phyloP scores from a whole-genome alignment of 2,888 invertebrate genomes.

The Ctena decussata region DNA sequence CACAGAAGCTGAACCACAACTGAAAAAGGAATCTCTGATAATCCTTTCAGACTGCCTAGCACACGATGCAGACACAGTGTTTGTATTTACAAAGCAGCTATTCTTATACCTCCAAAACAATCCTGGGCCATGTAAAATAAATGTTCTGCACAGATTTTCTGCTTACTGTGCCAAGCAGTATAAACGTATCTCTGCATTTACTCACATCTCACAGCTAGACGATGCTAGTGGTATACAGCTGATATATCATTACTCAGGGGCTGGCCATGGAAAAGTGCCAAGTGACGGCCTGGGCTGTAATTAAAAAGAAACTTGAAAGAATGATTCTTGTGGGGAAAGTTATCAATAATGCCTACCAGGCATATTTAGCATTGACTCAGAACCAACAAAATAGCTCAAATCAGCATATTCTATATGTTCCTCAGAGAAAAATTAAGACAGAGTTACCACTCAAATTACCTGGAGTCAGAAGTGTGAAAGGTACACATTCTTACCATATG shows the following conservation, averaged over 20 bases:
- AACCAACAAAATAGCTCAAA: not conserved
- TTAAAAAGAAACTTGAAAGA: constrained; percentile 24
- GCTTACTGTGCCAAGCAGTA: constrained; percentile 31
- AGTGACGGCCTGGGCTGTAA: constrained; percentile 34
- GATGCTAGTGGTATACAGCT: not conserved
- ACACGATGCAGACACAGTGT: constrained; percentile 26
- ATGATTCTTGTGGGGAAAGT: constrained; percentile 37
- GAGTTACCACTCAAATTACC: not conserved
- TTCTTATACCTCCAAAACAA: constrained; percentile 9
- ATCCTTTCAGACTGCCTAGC: constrained; percentile 20
- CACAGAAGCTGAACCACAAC: constrained; percentile 6
- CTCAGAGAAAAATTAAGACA: not conserved
- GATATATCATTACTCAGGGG: constrained; percentile 34
- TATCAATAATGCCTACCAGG: constrained; percentile 44
- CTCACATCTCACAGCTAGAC: constrained; percentile 9
- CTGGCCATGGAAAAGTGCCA: constrained; percentile 44
- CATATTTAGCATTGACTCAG: constrained; percentile 24
- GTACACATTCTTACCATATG: constrained; percentile 41
- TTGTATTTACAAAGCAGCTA: constrained; percentile 30
- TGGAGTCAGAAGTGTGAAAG: constrained; percentile 16
- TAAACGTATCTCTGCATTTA: constrained; percentile 33
- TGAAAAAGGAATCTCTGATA: constrained; percentile 36
- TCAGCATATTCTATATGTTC: constrained; percentile 24
- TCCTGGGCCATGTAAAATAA: constrained; percentile 22
- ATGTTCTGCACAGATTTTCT: constrained; percentile 33